Conservation (phyloP, 2,113 vertebrate species). For the Dicrurus megarhynchus region DNA sequence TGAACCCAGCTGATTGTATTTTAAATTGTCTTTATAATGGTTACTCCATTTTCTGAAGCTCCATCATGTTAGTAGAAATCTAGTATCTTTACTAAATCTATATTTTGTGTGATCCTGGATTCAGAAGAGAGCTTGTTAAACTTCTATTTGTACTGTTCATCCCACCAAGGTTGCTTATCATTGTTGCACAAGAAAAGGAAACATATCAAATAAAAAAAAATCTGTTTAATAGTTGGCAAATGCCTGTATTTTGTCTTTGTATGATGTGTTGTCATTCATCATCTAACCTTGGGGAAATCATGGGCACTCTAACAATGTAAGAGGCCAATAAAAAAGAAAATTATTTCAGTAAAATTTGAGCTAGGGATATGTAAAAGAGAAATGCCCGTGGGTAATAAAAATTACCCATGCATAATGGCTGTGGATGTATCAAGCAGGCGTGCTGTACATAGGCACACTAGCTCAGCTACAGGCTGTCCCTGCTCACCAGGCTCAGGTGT, state of each 20-base stretch:
- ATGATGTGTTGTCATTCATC: conserved; percentile 54
- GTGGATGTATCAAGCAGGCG: background rate
- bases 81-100: background rate
- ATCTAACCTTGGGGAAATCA: conserved; percentile 64
- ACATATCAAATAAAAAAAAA: conserved; percentile 35
- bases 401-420: conserved; percentile 18
- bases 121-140: conserved; percentile 22
- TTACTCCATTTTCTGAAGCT: background rate
- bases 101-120: background rate
- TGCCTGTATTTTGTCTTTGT: conserved; percentile 40
- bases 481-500: background rate
- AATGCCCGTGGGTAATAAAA: conserved; percentile 54
- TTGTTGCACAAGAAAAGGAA: conserved; percentile 42
- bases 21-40: background rate
- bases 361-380: conserved; percentile 61
- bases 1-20: background rate
- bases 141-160: background rate
- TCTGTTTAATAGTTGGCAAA: background rate
- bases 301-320: conserved; percentile 29
- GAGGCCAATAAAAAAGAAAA: conserved; percentile 64
- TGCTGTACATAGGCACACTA: background rate
- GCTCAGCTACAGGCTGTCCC: background rate
- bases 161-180: conserved; percentile 6
- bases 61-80: background rate
- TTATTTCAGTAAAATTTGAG: conserved; percentile 25